Evolutionary conservation across 2,888 invertebrate genomes (phyloP), one percentile per base, ranked within the genome.

Genomic region (Priocnemis perturbator): DNA sequence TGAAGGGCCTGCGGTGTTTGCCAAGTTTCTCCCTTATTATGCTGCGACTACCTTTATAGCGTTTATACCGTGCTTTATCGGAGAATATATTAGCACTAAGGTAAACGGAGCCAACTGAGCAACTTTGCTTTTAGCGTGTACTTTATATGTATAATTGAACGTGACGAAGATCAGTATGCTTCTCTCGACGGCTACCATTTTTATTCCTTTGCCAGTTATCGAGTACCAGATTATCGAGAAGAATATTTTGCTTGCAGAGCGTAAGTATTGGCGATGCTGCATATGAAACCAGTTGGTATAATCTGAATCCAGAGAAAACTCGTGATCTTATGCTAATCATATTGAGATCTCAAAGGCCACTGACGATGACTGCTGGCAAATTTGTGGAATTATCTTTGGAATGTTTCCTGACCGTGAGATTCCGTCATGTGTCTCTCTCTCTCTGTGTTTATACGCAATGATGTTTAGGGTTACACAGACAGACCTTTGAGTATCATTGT

Each of bases 231-330:
- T n/a, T 26, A 26, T 7, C 7, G 26, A 26, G 37, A 1, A 11
- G 7, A 37, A 11, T 37, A 11, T 37, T 37, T 37, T 5, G 7
- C 7, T 37, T 37, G 37, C 11, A 82, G 82, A 65, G 74, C 17
- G 59, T 64, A 50, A 45, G 60, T 21, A 74, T 83, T 0, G 64
- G 71, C 0, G 20, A 71, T 3, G 69, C 73, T 9, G 72, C 71
- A 0, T 82, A 83, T 45, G 53, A 74, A 14, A 52, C 64, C 5
- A n/a, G 62, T n/a, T 82, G 82, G 81, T 83, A 83, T 37, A 44
- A 75, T 1, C 58, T 61, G 21, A 20, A 67, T 9, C 66, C 75
- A 0, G 69, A 20, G 2, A 67, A 76, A 26, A 69, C 57, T 3
- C 71, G 67, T 26, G 55, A 70, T 23, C 17, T 80, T 15, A 58